Evolutionary conservation across 2,797 vertebrate species (phyloP), one percentile per base, ranked within the genome.

Genomic region (Pachyuromys duprasi): DNA sequence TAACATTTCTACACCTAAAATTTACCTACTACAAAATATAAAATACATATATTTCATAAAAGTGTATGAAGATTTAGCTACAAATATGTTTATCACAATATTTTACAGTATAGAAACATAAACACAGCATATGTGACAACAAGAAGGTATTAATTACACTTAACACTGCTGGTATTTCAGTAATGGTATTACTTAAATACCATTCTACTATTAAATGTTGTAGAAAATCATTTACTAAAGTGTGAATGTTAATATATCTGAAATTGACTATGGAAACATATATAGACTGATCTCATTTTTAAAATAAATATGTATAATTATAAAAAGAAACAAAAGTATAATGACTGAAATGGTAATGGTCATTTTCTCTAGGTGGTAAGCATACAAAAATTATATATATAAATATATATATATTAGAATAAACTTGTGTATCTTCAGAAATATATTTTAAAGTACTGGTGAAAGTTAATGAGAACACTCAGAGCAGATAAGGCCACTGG

Each of bases 181-280:
- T n/a, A n/a, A n/a, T n/a, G n/a, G n/a, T n/a, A 70, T 86, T 86
- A 75, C 80, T 75, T 53, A 88, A 93, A 82, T 79, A 81, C 9
- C 69, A 86, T 8, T 28, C 60, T 92, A 67, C 3, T 39, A 72
- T 36, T 90, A 70, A 24, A 69, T 57, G 0, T 20, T 74, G 1
- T 13, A 86, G 39, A 90, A 81, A 80, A 93, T 11, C 72, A 95
- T 55, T 94, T 80, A 81, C 20, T 49, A 93, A 86, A 8, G 95
- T 67, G 26, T 28, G 20, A 74, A 88, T 45, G 42, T 80, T 63
- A 94, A 20, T 36, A 78, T 33, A 17, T 45, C 81, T 45, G 49
- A 84, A 94, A 92, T 18, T 70, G 78, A 79, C 75, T 39, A 86
- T 28, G 65, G 42, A 90, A 60, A 65, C 93, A 72, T 22, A 81